Percentiles rank a stretch among this genome's conserved stretches.
These are phyloP conservation scores for Cosmia pyralina DNA, from an alignment of 2,888 invertebrate genomes.

Conservation along the genomic window DNA sequence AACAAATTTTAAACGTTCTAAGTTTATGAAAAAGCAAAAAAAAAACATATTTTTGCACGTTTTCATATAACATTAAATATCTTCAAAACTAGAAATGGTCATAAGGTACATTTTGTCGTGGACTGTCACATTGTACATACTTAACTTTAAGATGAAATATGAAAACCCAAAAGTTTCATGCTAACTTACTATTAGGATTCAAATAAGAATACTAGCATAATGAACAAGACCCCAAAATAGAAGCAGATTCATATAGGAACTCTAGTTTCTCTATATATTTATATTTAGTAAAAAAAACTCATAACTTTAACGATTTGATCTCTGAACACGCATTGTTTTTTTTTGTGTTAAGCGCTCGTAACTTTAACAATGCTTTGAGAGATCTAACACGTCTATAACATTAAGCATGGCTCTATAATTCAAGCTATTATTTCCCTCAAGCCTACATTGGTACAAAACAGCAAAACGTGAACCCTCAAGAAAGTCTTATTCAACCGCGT, in stretches of 20 bases:
- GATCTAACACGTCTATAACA: conserved; percentile 35
- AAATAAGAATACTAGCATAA: neutral
- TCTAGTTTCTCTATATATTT: neutral
- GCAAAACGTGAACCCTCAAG: conserved; percentile 36
- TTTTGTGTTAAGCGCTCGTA: conserved; percentile 31
- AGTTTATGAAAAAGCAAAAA: no score
- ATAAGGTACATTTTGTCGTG: no score
- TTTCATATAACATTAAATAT: no score
- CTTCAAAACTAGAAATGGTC: no score
- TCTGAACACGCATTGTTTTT: conserved; percentile 46
- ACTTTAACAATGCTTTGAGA: conserved; percentile 51
- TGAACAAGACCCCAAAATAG: neutral
- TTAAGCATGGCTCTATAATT: conserved; percentile 6
- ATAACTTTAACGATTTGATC: conserved; percentile 38
- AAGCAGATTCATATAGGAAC: conserved; percentile 8
- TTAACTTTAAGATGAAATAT: neutral
- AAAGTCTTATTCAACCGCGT: conserved; percentile 51
- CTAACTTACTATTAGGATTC: conserved; percentile 15
- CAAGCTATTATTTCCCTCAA: conserved; percentile 9
- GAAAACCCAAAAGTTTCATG: neutral
- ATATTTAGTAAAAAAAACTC: conserved; percentile 1
- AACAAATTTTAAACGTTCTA: no score
- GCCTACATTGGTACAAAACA: conserved; percentile 14
- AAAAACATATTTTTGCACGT: no score
- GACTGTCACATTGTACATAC: no score